Conservation (phyloP, 2,113 vertebrate species). For the Oncorhynchus keta region DNA sequence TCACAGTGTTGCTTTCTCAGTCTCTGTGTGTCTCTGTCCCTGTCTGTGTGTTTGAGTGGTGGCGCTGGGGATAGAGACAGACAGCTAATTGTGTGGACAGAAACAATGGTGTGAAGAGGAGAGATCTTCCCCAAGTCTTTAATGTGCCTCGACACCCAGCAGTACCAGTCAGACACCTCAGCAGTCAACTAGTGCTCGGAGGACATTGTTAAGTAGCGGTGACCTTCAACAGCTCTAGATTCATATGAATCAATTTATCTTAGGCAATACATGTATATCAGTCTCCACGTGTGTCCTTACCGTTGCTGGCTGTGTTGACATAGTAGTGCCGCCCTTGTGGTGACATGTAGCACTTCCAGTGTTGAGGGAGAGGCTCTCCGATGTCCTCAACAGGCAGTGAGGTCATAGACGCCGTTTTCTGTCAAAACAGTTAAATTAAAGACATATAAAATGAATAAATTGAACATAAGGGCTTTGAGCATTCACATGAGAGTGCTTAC, state of each 20-base stretch:
- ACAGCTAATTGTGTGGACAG: constrained; percentile 47
- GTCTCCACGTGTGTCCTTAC: constrained; percentile 71
- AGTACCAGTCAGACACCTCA: constrained; percentile 45
- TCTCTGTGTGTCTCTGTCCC: constrained; percentile 16
- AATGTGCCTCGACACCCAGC: constrained; percentile 34
- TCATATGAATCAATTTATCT: neutral
- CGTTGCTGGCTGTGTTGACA: constrained; percentile 92
- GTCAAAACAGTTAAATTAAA: constrained; percentile 48
- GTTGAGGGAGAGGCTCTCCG: constrained; percentile 80
- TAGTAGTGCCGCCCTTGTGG: constrained; percentile 93
- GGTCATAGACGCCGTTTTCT: constrained; percentile 85
- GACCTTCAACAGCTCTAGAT: neutral
- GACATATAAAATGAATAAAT: neutral
- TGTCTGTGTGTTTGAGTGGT: constrained; percentile 5
- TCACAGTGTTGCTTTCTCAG: neutral
- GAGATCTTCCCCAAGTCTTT: constrained; percentile 27
- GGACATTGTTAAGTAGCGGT: neutral
- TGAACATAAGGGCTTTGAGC: neutral
- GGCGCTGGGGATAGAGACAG: constrained; percentile 29
- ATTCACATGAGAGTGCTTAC: constrained; percentile 43
- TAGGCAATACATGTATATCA: neutral
- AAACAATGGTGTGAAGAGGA: constrained; percentile 31
- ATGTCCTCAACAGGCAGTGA: constrained; percentile 84
- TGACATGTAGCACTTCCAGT: constrained; percentile 96
- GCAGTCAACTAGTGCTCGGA: constrained; percentile 3